Percentiles rank a stretch among this genome's conserved stretches.
Conservation (phyloP, 2,797 vertebrate genomes). For the Rhynchotus rufescens region DNA sequence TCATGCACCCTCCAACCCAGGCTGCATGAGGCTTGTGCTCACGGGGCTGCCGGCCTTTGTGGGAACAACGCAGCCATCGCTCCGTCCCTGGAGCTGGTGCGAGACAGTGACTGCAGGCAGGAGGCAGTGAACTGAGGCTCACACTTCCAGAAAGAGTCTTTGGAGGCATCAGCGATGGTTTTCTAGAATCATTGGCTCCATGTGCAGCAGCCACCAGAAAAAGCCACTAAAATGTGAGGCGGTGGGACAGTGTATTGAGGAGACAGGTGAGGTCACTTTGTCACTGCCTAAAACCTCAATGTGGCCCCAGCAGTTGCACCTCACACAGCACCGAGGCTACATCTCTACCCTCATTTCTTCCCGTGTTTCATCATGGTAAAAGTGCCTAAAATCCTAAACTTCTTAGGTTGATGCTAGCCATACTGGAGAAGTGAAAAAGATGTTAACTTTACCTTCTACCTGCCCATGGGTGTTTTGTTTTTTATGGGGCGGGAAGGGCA, state of each 20-base stretch:
- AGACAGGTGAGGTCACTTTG: accelerated
- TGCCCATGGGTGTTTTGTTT: neutral
- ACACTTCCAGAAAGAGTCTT: neutral
- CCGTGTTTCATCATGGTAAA: neutral
- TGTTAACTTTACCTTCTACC: neutral
- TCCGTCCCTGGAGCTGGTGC: accelerated
- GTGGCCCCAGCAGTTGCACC: neutral
- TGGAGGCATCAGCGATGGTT: neutral
- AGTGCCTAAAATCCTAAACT: neutral
- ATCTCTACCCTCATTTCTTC: neutral
- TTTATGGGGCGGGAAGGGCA: neutral
- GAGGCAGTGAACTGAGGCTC: neutral
- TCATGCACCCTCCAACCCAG: no score
- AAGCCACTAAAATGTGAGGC: neutral
- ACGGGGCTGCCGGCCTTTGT: neutral
- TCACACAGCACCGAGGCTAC: neutral
- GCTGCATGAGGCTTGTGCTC: accelerated
- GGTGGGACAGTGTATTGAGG: neutral
- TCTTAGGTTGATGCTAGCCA: neutral
- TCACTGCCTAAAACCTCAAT: accelerated
- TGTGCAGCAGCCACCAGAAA: neutral
- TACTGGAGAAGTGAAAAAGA: neutral
- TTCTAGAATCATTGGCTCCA: neutral
- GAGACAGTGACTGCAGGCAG: neutral
- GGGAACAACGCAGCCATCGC: neutral